Evolutionary conservation across 1,140 invertebrate species (phyloP).

Genomic region (Apis florea): DNA sequence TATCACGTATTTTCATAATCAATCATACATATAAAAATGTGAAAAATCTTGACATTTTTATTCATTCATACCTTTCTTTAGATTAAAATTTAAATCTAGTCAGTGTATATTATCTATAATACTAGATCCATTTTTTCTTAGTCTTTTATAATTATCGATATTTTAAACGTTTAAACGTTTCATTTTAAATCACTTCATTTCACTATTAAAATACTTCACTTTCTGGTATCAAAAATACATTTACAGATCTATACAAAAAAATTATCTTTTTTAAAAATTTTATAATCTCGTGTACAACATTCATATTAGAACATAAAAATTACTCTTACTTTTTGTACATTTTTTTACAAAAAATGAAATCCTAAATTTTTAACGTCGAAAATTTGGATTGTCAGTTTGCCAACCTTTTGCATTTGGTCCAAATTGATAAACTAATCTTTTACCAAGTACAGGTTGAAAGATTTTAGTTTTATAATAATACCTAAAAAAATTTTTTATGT

Average conservation of each 20-base stretch:
- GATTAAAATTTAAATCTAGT: conserved; percentile 28
- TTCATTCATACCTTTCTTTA: conserved; percentile 27
- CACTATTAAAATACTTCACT: conserved; percentile 13
- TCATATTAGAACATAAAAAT: conserved; percentile 2
- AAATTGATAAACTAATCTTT: conserved; percentile 93
- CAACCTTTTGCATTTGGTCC: conserved; percentile 88
- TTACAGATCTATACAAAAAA: background rate
- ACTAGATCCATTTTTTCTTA: conserved; percentile 35
- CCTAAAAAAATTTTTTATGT: conserved; percentile 74
- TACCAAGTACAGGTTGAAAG: conserved; percentile 89
- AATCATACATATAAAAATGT: background rate
- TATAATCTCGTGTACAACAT: background rate
- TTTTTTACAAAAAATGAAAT: conserved; percentile 30
- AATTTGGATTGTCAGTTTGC: conserved; percentile 86
- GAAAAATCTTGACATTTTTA: conserved; percentile 22
- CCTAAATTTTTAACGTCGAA: conserved; percentile 70
- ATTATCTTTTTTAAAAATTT: background rate
- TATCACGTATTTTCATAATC: background rate
- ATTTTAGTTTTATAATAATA: conserved; percentile 94
- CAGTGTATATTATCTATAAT: conserved; percentile 32
- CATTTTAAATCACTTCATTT: background rate
- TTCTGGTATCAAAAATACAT: conserved; percentile 3
- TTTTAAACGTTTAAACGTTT: background rate
- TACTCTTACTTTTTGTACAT: conserved; percentile 19
- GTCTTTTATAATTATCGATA: conserved; percentile 32